Evolutionary conservation across 2,888 invertebrate species (phyloP).

Genomic region (Ctenicera cuprea): DNA sequence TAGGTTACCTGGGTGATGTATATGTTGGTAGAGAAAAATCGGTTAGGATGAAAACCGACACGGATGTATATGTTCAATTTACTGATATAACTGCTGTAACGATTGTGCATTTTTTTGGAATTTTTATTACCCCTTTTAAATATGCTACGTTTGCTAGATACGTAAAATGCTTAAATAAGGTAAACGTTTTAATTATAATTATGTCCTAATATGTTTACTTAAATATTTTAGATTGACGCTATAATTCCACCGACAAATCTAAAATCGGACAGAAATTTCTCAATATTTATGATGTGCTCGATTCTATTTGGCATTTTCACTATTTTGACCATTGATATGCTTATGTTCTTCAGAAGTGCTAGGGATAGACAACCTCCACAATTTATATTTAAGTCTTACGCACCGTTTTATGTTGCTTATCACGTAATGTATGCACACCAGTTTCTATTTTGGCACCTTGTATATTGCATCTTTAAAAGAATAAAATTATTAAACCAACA

Average conservation of each 20-base stretch:
- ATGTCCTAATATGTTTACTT: neutral
- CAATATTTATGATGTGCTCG: neutral
- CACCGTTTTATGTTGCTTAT: constrained; percentile 11
- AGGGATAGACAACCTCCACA: neutral
- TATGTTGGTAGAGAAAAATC: constrained; percentile 13
- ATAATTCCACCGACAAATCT: constrained; percentile 12
- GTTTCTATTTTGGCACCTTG: neutral
- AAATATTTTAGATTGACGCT: constrained; percentile 1
- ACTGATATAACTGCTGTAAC: constrained; percentile 1
- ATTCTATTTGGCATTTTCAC: neutral
- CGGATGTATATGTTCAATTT: constrained; percentile 14
- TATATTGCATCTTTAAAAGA: constrained; percentile 8
- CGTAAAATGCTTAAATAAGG: constrained; percentile 23
- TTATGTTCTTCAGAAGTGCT: constrained; percentile 5
- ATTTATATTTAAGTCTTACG: constrained; percentile 10
- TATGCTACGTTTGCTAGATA: constrained; percentile 4
- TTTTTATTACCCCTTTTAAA: constrained; percentile 21
- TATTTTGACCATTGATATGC: neutral
- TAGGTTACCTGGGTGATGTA: constrained; percentile 6
- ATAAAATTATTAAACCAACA: neutral
- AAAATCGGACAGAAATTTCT: constrained; percentile 2
- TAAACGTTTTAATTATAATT: neutral
- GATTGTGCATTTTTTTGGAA: constrained; percentile 1
- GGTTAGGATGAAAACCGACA: constrained; percentile 7
- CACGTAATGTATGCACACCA: neutral